Conservation (phyloP, 2,797 vertebrate genomes). For the Neostethus bicornis region DNA sequence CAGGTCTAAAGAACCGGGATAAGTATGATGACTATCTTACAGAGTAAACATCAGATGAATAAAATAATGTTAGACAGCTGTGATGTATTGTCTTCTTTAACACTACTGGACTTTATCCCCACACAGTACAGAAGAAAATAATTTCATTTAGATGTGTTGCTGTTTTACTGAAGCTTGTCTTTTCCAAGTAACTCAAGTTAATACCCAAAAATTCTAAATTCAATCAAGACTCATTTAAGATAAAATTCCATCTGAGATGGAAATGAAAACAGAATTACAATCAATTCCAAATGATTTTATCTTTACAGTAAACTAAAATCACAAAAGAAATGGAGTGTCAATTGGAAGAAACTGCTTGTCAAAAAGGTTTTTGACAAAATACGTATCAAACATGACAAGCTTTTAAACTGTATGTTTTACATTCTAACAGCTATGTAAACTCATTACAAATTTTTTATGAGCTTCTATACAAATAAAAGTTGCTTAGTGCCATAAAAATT, state of each 20-base stretch:
- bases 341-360: not conserved
- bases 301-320: not conserved
- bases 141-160: constrained; percentile 10
- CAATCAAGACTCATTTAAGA: no score
- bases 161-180: not conserved
- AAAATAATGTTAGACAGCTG: not conserved
- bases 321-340: not conserved
- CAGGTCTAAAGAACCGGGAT: constrained; percentile 1
- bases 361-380: no score
- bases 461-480: no score
- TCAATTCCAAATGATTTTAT: not conserved
- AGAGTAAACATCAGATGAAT: constrained; percentile 4
- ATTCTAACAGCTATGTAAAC: no score
- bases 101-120: not conserved
- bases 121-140: constrained; percentile 10
- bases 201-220: no score
- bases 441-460: no score
- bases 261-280: not conserved
- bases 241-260: not conserved
- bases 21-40: not conserved
- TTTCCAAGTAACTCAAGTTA: constrained; percentile 4
- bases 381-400: no score
- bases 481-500: no score
- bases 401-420: no score
- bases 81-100: not conserved